Conservation (phyloP, 2,797 vertebrate genomes). For the Hyperoplus immaculatus region DNA sequence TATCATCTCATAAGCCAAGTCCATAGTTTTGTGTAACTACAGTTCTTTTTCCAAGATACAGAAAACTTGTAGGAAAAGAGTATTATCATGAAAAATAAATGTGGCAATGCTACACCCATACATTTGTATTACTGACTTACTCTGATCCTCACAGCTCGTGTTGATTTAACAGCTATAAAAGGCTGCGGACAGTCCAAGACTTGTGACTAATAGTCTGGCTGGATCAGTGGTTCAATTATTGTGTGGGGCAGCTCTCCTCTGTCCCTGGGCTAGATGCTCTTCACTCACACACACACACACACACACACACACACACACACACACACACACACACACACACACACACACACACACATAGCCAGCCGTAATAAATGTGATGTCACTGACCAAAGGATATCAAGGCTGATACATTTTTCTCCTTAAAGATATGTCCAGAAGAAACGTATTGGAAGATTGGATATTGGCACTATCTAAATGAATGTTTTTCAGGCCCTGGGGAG, state of each 20-base stretch:
- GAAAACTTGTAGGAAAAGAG: constrained; percentile 9
- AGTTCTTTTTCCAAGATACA: background rate
- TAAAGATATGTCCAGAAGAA: constrained; percentile 79
- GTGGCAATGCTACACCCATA: constrained; percentile 27
- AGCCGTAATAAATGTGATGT: constrained; percentile 81
- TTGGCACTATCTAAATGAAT: constrained; percentile 82
- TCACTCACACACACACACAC: constrained; percentile 40
- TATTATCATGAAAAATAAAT: constrained; percentile 28
- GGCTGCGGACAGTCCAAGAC: constrained; percentile 63
- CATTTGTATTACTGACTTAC: constrained; percentile 62
- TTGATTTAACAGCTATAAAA: constrained; percentile 74
- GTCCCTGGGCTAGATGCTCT: constrained; percentile 74
- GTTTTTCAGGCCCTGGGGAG: constrained; percentile 75
- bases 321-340: constrained; percentile 47
- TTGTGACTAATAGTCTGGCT: constrained; percentile 77
- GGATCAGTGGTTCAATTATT: constrained; percentile 81
- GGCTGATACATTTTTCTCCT: constrained; percentile 78
- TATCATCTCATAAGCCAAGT: background rate
- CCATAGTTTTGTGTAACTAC: background rate
- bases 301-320: constrained; percentile 42
- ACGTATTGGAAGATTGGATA: constrained; percentile 77
- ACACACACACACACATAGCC: constrained; percentile 50
- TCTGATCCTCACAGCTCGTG: constrained; percentile 56
- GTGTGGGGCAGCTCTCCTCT: constrained; percentile 73
- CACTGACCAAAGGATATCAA: constrained; percentile 77